Evolutionary conservation across 2,113 vertebrate species (phyloP).

Genomic region (Festucalex cinctus): DNA sequence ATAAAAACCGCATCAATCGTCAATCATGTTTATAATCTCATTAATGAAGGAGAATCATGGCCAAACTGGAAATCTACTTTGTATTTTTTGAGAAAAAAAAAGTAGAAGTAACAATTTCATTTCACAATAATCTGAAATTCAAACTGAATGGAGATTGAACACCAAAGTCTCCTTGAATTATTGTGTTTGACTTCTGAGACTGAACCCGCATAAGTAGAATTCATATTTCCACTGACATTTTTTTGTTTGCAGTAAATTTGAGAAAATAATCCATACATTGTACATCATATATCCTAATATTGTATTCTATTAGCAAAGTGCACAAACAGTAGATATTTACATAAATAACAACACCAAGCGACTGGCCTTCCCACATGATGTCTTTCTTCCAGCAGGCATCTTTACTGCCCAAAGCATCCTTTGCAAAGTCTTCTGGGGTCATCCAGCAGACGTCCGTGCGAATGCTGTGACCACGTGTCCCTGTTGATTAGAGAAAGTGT

Average conservation of each 20-base stretch:
- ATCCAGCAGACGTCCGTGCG: conserved; percentile 67
- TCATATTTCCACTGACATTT: neutral
- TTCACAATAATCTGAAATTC: neutral
- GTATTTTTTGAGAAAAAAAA: no score
- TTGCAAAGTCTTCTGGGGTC: conserved; percentile 58
- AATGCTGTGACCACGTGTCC: conserved; percentile 58
- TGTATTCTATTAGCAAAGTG: no score
- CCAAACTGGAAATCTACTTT: neutral
- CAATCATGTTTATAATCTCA: neutral
- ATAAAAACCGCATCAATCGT: neutral
- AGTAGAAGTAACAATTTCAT: neutral
- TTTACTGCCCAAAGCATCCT: neutral
- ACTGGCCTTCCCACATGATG: conserved; percentile 52
- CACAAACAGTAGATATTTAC: conserved; percentile 23
- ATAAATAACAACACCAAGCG: conserved; percentile 48
- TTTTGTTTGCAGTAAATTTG: neutral
- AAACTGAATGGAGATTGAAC: no score
- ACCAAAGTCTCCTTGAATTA: no score
- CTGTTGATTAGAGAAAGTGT: conserved; percentile 18
- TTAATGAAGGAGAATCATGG: neutral
- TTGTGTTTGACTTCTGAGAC: neutral
- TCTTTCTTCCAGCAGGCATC: conserved; percentile 56
- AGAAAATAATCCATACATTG: no score
- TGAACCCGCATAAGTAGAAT: neutral
- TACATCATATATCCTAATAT: no score